Percentiles rank a stretch among this genome's conserved stretches.
These are phyloP conservation scores for Sialia sialis DNA, from an alignment of 2,113 vertebrate genomes.

Conservation along the genomic window DNA sequence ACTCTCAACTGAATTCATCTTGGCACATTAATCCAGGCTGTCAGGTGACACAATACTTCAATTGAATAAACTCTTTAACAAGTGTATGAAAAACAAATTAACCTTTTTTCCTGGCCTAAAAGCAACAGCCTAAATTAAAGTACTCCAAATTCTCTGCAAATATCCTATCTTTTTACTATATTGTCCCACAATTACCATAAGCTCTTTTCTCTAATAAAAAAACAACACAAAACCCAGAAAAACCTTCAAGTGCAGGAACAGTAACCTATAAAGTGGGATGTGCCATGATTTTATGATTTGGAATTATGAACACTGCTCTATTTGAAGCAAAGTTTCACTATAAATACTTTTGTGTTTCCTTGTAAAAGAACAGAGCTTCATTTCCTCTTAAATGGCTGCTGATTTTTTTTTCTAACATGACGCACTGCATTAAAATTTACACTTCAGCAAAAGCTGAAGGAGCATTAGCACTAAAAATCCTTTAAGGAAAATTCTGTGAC, in stretches of 20 bases:
- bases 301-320: neutral
- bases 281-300: neutral
- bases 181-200: neutral
- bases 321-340: slow-evolving; percentile 13
- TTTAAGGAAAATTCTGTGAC: neutral
- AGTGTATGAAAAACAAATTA: slow-evolving; percentile 8
- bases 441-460: neutral
- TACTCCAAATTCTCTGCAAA: neutral
- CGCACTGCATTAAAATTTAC: neutral
- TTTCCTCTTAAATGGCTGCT: neutral
- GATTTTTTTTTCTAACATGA: neutral
- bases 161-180: neutral
- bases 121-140: neutral
- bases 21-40: neutral
- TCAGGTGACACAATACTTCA: neutral
- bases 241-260: neutral
- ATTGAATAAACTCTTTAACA: neutral
- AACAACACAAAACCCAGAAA: neutral
- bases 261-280: neutral
- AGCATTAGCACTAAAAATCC: neutral
- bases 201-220: neutral
- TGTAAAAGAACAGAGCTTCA: neutral
- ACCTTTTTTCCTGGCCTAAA: neutral
- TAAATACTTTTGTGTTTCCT: neutral
- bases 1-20: neutral